Percentiles rank a stretch among this genome's conserved stretches.
phyloP scores from a whole-genome alignment of 2,797 vertebrate genomes.

The Decapterus maruadsi region DNA sequence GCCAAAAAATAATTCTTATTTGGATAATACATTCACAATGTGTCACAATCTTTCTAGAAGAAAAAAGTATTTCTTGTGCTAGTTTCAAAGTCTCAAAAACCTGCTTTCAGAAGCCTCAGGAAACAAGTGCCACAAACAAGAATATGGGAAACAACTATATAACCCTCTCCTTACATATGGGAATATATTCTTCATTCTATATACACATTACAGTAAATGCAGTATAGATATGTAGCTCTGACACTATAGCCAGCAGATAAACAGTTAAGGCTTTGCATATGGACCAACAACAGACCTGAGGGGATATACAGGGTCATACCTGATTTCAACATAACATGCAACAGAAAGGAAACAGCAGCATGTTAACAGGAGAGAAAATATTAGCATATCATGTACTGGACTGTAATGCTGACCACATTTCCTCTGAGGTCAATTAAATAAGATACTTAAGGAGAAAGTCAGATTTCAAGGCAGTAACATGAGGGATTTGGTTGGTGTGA shows the following conservation, averaged over 20 bases:
- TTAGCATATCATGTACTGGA: conserved; percentile 25
- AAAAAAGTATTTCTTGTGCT: neutral
- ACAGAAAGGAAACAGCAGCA: conserved; percentile 14
- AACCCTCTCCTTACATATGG: neutral
- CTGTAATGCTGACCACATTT: conserved; percentile 39
- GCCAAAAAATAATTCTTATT: neutral
- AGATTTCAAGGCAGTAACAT: conserved; percentile 5
- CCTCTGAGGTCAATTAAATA: conserved; percentile 48
- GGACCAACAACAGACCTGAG: conserved; percentile 12
- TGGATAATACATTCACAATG: neutral
- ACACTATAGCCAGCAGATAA: neutral
- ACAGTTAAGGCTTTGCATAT: neutral
- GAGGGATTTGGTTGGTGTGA: neutral
- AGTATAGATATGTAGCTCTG: neutral
- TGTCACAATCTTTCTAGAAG: neutral
- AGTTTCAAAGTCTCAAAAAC: neutral
- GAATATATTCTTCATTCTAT: neutral
- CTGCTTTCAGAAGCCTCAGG: conserved; percentile 7
- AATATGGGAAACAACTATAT: accelerated
- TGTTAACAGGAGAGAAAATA: conserved; percentile 12
- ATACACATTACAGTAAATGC: neutral
- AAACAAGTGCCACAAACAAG: neutral
- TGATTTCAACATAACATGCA: conserved; percentile 12
- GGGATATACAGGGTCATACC: conserved; percentile 10
- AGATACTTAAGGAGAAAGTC: conserved; percentile 28